These are phyloP conservation scores for Pavo muticus DNA, from an alignment of 2,113 vertebrate species.

Conservation along the genomic window DNA sequence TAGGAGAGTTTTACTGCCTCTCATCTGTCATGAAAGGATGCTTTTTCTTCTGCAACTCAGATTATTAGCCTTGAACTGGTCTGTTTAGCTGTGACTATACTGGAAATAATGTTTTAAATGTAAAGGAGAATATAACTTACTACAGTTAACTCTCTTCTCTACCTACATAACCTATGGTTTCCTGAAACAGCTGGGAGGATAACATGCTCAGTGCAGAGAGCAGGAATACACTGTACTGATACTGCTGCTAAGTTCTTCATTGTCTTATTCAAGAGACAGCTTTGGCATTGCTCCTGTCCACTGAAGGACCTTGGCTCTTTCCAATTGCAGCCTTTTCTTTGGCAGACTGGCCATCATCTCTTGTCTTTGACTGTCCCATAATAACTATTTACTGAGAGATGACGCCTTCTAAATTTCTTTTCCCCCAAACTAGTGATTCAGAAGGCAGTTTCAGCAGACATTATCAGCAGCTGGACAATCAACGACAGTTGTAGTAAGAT, in stretches of 20 bases:
- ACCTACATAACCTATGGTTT: neutral
- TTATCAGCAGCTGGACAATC: neutral
- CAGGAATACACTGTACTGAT: neutral
- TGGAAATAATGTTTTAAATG: neutral
- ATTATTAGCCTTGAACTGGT: neutral
- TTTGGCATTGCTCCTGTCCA: neutral
- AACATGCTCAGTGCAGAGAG: neutral
- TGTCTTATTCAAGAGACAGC: neutral
- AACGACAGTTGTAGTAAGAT: neutral
- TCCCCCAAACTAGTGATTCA: slow-evolving; percentile 8
- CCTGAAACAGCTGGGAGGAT: slow-evolving; percentile 30
- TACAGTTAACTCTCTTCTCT: neutral
- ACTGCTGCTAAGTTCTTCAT: slow-evolving; percentile 16
- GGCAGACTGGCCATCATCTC: neutral
- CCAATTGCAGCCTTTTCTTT: neutral
- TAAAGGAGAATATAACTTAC: neutral
- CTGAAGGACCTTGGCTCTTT: slow-evolving; percentile 4
- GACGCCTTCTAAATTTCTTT: slow-evolving; percentile 1
- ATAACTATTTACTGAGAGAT: neutral
- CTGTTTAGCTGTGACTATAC: neutral
- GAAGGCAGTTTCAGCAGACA: slow-evolving; percentile 17
- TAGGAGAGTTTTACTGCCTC: neutral
- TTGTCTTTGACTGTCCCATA: neutral
- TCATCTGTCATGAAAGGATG: neutral
- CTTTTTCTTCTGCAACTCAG: neutral